Evolutionary conservation across 2,888 invertebrate species (phyloP).

Genomic region (Hyposoter didymator): DNA sequence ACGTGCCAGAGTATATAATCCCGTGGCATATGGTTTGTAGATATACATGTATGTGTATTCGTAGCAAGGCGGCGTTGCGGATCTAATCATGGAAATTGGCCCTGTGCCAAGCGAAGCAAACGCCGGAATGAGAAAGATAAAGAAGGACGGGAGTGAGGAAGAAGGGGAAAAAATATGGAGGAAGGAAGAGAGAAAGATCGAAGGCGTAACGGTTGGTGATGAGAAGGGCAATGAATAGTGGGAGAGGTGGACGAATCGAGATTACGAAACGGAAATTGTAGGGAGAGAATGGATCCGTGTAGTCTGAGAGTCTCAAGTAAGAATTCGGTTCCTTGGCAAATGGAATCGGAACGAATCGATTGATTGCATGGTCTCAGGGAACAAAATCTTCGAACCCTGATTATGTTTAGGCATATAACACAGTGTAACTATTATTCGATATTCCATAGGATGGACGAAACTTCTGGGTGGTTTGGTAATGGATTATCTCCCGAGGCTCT

Average conservation of each 20-base stretch:
- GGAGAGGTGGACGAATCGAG: constrained; percentile 45
- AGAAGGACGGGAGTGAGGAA: constrained; percentile 11
- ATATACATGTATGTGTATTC: constrained; percentile 16
- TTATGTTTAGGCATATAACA: constrained; percentile 23
- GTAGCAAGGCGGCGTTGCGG: constrained; percentile 69
- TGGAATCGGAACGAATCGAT: constrained; percentile 52
- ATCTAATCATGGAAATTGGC: constrained; percentile 79
- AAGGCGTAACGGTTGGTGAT: constrained; percentile 60
- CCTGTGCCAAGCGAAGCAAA: constrained; percentile 70
- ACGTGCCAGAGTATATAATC: constrained; percentile 48
- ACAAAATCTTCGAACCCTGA: constrained; percentile 46
- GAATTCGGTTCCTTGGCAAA: constrained; percentile 34
- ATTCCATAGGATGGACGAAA: constrained; percentile 27
- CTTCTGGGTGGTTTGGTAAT: constrained; percentile 37
- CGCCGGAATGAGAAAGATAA: constrained; percentile 54
- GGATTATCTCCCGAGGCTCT: constrained; percentile 73
- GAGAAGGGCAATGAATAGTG: constrained; percentile 46
- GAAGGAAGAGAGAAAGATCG: constrained; percentile 58
- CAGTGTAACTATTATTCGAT: constrained; percentile 10
- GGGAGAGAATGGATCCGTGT: constrained; percentile 25
- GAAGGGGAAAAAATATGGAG: constrained; percentile 54
- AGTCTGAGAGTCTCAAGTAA: constrained; percentile 52
- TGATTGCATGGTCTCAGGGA: constrained; percentile 49
- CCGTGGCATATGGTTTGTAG: constrained; percentile 36
- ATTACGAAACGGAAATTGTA: constrained; percentile 62